Percentiles rank a stretch among this genome's conserved stretches.
These are phyloP conservation scores for Epizoanthus stellaris DNA, from an alignment of 92 coral and sea anemone species.

Conservation along the genomic window DNA sequence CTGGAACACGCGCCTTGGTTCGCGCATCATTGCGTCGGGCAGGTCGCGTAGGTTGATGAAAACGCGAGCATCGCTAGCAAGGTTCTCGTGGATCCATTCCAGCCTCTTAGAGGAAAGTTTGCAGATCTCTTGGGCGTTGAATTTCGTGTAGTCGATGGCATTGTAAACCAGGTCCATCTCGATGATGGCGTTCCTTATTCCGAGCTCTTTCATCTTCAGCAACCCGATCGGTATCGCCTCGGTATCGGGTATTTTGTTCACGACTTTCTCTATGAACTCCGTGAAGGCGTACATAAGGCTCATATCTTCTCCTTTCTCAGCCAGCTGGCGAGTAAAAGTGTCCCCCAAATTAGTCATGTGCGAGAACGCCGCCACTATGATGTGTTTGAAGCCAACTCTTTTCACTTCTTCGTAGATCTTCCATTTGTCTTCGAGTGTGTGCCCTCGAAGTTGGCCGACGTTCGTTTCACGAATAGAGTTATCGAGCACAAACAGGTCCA, in stretches of 20 bases:
- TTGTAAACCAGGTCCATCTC: slow-evolving; percentile 79
- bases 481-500: slow-evolving; percentile 80
- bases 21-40: slow-evolving; percentile 53
- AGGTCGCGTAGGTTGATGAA: slow-evolving; percentile 60
- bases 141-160: slow-evolving; percentile 73
- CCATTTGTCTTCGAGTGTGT: slow-evolving; percentile 86
- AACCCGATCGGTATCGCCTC: slow-evolving; percentile 77
- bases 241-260: slow-evolving; percentile 65
- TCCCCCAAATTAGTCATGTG: slow-evolving; percentile 94
- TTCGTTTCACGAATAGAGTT: slow-evolving; percentile 89
- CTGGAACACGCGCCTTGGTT: slow-evolving; percentile 50
- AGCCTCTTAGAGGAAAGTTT: slow-evolving; percentile 55
- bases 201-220: slow-evolving; percentile 70
- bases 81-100: slow-evolving; percentile 71
- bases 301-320: slow-evolving; percentile 80
- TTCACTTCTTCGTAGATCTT: slow-evolving; percentile 77
- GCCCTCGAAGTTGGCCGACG: slow-evolving; percentile 82
- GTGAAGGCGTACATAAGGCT: slow-evolving; percentile 76
- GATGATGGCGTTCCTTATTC: slow-evolving; percentile 69
- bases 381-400: slow-evolving; percentile 76
- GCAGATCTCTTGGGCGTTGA: slow-evolving; percentile 64
- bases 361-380: slow-evolving; percentile 87
- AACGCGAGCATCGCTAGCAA: slow-evolving; percentile 57
- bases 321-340: slow-evolving; percentile 65
- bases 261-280: slow-evolving; percentile 75